Conservation (phyloP, 2,888 invertebrate genomes). For the Lithophane socia region DNA sequence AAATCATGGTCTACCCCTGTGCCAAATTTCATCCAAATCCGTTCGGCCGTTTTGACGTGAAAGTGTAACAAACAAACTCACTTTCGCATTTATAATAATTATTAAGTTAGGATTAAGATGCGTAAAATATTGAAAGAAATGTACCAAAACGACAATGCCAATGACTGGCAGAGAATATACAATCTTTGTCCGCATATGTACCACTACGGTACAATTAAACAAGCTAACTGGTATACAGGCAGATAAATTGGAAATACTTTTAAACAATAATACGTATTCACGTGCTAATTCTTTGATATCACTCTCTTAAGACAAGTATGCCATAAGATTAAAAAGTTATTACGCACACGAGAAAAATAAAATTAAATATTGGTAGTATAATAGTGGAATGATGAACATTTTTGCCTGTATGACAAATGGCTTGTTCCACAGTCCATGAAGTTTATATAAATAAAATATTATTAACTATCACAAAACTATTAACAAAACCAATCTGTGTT, state of each 20-base stretch:
- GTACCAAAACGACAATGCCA: background rate
- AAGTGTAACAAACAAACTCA: too few species aligned
- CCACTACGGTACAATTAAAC: background rate
- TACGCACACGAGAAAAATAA: background rate
- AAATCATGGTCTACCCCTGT: too few species aligned
- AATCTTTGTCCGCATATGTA: background rate
- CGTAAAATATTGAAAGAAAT: background rate
- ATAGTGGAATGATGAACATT: background rate
- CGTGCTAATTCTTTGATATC: background rate
- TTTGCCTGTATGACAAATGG: background rate
- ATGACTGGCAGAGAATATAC: background rate
- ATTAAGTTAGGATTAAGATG: background rate
- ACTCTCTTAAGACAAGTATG: background rate
- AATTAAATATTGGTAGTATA: background rate
- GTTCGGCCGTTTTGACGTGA: too few species aligned
- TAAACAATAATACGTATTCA: background rate
- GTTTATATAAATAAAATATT: background rate
- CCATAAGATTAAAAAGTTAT: background rate
- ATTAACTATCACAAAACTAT: background rate
- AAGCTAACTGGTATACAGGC: background rate
- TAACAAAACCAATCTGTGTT: constrained; percentile 31
- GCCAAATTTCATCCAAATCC: too few species aligned
- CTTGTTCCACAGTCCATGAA: background rate
- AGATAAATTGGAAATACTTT: background rate
- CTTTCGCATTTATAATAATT: too few species aligned